Percentiles rank a stretch among this genome's conserved stretches.
phyloP scores from a whole-genome alignment of 2,113 vertebrate genomes.

The Cricetomys ansorgei region DNA sequence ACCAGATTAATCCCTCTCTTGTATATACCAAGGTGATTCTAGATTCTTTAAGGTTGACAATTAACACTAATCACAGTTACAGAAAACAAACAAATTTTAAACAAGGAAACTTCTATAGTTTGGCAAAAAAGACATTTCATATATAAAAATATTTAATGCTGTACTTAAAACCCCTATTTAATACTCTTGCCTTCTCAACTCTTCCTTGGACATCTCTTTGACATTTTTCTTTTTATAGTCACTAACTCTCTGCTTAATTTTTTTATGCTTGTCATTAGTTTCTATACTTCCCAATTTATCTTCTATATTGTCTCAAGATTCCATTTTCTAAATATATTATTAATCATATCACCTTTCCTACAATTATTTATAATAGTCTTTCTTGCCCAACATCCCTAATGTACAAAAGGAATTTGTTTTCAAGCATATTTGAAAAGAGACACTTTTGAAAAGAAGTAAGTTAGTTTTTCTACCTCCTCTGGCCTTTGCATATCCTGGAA shows the following conservation, averaged over 20 bases:
- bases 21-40: neutral
- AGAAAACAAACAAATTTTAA: neutral
- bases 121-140: neutral
- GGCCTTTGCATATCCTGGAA: constrained; percentile 1
- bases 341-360: neutral
- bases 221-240: neutral
- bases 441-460: neutral
- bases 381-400: neutral
- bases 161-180: neutral
- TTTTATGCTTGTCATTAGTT: neutral
- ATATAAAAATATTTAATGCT: neutral
- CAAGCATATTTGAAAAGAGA: constrained; percentile 39
- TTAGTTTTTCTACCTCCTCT: neutral
- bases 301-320: neutral
- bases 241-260: neutral
- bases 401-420: neutral
- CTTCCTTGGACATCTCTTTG: neutral
- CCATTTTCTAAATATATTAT: neutral
- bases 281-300: neutral
- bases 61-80: neutral
- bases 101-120: neutral
- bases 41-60: neutral
- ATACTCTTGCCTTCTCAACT: neutral
- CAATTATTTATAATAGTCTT: neutral
- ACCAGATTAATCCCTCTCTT: neutral